These are phyloP conservation scores for Rhynchomys soricoides DNA, from an alignment of 2,113 vertebrate species.

Conservation along the genomic window DNA sequence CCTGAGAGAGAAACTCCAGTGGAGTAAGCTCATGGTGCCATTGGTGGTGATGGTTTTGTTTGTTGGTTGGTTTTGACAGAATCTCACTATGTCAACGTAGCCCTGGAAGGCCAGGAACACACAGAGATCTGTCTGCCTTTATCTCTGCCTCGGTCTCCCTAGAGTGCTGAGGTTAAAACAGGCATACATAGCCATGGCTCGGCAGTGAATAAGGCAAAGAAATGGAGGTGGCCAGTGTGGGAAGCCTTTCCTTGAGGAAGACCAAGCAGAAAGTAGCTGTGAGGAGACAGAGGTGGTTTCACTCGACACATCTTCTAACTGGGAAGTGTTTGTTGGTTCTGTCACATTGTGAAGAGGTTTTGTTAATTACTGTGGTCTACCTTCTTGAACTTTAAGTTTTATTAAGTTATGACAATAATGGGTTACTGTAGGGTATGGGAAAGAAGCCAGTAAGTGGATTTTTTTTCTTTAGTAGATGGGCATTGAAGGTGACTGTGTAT, in stretches of 20 bases:
- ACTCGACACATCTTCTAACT: neutral
- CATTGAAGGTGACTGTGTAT: neutral
- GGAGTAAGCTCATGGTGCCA: neutral
- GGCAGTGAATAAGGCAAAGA: neutral
- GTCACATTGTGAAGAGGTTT: neutral
- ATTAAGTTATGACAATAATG: neutral
- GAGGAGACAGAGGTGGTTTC: neutral
- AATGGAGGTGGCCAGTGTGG: neutral
- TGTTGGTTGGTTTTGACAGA: neutral
- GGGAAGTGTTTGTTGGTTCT: neutral
- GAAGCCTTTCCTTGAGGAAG: neutral
- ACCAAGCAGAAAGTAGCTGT: neutral
- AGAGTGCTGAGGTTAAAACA: neutral
- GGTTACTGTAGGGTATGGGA: neutral
- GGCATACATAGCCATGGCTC: too few relatives aligned
- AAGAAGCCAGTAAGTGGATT: neutral
- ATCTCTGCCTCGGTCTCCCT: neutral
- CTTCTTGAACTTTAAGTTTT: neutral
- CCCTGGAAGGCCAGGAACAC: neutral
- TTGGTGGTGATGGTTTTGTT: neutral
- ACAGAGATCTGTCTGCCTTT: neutral
- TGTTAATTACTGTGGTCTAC: neutral
- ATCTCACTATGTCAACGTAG: neutral
- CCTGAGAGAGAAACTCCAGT: neutral
- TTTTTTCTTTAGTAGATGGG: neutral